Evolutionary conservation across 2,797 vertebrate species (phyloP).

Genomic region (Gymnoscopelus braueri): DNA sequence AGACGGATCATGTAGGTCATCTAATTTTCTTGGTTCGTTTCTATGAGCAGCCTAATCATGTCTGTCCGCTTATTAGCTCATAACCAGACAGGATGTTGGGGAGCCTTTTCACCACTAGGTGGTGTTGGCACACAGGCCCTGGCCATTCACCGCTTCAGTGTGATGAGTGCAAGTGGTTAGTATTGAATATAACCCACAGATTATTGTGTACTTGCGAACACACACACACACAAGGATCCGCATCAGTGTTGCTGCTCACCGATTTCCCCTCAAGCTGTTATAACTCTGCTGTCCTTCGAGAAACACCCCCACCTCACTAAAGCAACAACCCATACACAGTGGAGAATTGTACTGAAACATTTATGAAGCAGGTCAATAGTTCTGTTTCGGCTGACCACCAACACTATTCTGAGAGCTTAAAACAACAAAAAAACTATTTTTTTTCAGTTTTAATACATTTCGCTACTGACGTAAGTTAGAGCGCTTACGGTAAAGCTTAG

Average conservation of each 20-base stretch:
- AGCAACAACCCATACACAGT: slow-evolving; percentile 2
- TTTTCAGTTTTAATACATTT: slow-evolving; percentile 26
- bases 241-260: slow-evolving; percentile 58
- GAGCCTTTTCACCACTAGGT: slow-evolving; percentile 63
- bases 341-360: slow-evolving; percentile 41
- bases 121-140: slow-evolving; percentile 66
- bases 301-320: slow-evolving; percentile 40
- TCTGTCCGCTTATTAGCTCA: slow-evolving; percentile 21
- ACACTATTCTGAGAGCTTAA: slow-evolving; percentile 16
- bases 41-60: not conserved
- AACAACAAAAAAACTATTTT: slow-evolving; percentile 17
- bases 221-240: slow-evolving; percentile 23
- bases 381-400: slow-evolving; percentile 39
- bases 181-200: slow-evolving; percentile 16
- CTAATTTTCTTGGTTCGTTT: not conserved
- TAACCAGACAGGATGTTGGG: not conserved
- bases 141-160: slow-evolving; percentile 11
- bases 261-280: slow-evolving; percentile 62
- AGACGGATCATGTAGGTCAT: slow-evolving; percentile 4
- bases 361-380: slow-evolving; percentile 42
- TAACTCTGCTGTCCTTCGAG: slow-evolving; percentile 48
- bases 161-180: slow-evolving; percentile 1
- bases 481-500: slow-evolving; percentile 42
- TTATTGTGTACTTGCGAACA: slow-evolving; percentile 12
- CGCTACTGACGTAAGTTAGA: slow-evolving; percentile 40